phyloP scores from a whole-genome alignment of 2,888 invertebrate genomes.

The Mimumesa dahlbomi region DNA sequence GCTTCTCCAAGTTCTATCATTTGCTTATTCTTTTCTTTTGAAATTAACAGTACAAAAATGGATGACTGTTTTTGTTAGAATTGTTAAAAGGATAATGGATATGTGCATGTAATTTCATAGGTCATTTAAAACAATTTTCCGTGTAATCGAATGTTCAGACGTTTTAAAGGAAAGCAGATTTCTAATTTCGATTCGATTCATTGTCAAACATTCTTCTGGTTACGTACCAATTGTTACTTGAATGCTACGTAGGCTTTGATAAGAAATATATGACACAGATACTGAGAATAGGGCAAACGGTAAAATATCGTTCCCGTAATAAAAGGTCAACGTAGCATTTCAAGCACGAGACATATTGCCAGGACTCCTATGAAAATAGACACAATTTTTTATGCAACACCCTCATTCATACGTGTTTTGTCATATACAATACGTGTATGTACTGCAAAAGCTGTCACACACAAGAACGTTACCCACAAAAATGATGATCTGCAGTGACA shows the following conservation, averaged over 20 bases:
- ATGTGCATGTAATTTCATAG: not conserved
- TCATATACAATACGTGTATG: conserved; percentile 25
- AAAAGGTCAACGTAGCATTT: conserved; percentile 25
- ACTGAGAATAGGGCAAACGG: conserved; percentile 24
- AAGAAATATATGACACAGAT: conserved; percentile 26
- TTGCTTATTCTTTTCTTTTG: not conserved
- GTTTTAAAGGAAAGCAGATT: not conserved
- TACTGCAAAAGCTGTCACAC: conserved; percentile 10
- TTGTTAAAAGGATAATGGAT: not conserved
- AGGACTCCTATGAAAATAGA: conserved; percentile 53
- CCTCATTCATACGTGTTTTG: conserved; percentile 20
- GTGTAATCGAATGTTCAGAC: not conserved
- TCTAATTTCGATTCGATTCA: conserved; percentile 11
- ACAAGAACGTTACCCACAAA: conserved; percentile 19
- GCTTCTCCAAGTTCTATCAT: not conserved
- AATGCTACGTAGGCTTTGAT: conserved; percentile 9
- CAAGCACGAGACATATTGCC: conserved; percentile 32
- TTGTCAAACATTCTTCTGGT: conserved; percentile 8
- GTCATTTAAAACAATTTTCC: not conserved
- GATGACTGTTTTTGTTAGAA: not conserved
- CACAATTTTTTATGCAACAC: conserved; percentile 42
- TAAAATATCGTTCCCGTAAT: conserved; percentile 34
- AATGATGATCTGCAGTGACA: conserved; percentile 29
- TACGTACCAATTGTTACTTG: not conserved
- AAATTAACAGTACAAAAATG: not conserved